Conservation (phyloP, 2,797 vertebrate species). For the Dipus sagitta region DNA sequence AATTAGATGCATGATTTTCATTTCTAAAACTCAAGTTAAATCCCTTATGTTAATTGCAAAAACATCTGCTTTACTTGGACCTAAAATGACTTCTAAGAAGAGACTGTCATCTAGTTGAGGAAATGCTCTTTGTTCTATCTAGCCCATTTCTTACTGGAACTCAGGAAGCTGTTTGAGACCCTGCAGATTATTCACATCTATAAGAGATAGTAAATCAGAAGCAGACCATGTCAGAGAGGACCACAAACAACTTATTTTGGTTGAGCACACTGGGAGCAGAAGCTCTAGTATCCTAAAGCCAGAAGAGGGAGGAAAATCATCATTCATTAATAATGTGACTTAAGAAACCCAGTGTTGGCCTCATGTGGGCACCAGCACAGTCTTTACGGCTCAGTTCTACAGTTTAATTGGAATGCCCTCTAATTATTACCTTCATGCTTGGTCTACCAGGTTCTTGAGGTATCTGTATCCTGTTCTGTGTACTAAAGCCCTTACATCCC, state of each 20-base stretch:
- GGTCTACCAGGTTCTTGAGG: neutral
- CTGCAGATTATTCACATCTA: neutral
- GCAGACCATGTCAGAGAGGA: too few relatives aligned
- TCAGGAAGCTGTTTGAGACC: neutral
- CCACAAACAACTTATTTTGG: rapidly evolving
- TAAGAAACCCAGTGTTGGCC: neutral
- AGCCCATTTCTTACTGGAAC: neutral
- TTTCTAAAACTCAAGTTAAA: neutral
- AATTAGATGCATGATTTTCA: neutral
- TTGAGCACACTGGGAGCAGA: rapidly evolving
- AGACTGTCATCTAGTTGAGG: neutral
- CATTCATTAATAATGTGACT: too few relatives aligned
- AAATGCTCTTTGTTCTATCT: neutral
- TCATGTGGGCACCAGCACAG: neutral
- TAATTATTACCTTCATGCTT: neutral
- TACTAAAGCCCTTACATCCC: neutral
- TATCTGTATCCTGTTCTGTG: rapidly evolving
- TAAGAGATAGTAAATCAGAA: neutral
- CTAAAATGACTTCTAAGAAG: neutral
- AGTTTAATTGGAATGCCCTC: neutral
- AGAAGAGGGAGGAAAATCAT: rapidly evolving
- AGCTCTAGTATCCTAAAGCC: rapidly evolving
- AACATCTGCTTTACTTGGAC: neutral
- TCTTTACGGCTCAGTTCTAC: neutral
- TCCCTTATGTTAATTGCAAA: neutral